Conservation (phyloP, 2,797 vertebrate species). For the Artibeus jamaicensis region DNA sequence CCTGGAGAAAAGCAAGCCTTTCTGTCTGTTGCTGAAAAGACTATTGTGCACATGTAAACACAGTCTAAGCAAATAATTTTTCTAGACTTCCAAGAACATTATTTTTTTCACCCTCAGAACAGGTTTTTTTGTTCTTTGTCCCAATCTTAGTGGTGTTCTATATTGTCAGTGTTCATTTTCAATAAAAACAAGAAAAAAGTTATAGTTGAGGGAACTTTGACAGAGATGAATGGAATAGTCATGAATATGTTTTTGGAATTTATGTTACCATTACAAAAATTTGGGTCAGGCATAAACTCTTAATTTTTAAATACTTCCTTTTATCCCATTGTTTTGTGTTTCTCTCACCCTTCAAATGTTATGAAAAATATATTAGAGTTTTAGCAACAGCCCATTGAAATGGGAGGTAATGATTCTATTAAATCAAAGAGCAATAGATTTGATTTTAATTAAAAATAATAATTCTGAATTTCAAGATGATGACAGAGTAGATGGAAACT, state of each 20-base stretch:
- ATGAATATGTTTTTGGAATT: not conserved
- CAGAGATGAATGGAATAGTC: conserved; percentile 22
- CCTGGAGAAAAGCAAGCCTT: conserved; percentile 39
- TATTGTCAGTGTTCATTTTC: conserved; percentile 61
- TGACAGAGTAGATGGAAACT: not conserved
- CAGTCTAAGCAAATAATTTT: conserved; percentile 64
- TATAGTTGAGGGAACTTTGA: conserved; percentile 3
- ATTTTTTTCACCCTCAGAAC: conserved; percentile 22
- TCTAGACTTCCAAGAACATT: conserved; percentile 39
- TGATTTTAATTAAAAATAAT: not conserved
- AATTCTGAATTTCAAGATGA: not conserved
- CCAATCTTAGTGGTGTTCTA: conserved; percentile 43
- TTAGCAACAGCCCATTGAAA: not conserved
- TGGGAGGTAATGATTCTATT: not conserved
- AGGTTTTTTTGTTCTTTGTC: not conserved
- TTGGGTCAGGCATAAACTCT: not conserved
- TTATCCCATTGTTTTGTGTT: not conserved
- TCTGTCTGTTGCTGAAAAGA: conserved; percentile 71
- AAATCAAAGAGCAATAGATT: not conserved
- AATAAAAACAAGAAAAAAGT: conserved; percentile 27
- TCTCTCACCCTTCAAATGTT: not conserved
- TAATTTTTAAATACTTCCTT: conserved; percentile 47
- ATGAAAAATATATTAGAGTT: not conserved
- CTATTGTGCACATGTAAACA: conserved; percentile 60
- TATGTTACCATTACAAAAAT: not conserved